Evolutionary conservation across 1,140 invertebrate genomes (phyloP), one percentile per base, ranked within the genome.

Genomic region (Lordiphosa collinella): DNA sequence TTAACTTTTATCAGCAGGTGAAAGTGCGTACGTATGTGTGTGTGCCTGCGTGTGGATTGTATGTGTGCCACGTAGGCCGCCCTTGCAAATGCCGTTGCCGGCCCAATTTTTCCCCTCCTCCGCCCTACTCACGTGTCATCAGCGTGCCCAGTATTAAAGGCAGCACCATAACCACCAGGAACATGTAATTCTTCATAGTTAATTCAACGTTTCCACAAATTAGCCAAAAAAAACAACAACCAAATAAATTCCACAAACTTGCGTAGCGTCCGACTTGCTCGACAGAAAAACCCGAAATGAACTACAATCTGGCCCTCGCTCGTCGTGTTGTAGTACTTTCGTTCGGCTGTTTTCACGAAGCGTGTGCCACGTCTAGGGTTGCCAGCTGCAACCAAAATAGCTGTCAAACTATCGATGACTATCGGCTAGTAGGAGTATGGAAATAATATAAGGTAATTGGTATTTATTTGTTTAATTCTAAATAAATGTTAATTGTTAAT

Each of bases 121-220:
- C 38, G n/a, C 8, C 25, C 14, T 60, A 90, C 90, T 91, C 91
- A 93, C 92, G 91, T 80, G 86, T 87, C 59, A 90, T 90, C 10
- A 90, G 89, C n/a, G 90, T 91, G 50, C 92, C 90, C 36, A 92
- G 90, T 40, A 93, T 88, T 16, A 91, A 89, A 69, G 92, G 91
- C 50, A 93, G 62, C 34, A 91, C 88, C 47, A 93, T 58, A 12
- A 93, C 74, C 46, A 91, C 69, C 25, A 93, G 87, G 60, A 93
- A 79, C 59, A 91, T 87, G 38, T 92, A 89, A 60, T 90, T 90
- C 76, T 89, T 92, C 92, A 93, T 93, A 11, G 52, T 60, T 57
- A 60, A 59, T 57, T 43, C 58, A 25, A 32, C 59, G 31, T 46
- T 44, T 61, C 55, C 22, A 8, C 22, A 65, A 60, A 52, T 59